phyloP scores from a whole-genome alignment of 1,140 invertebrate genomes.

The Thaumetopoea pityocampa region DNA sequence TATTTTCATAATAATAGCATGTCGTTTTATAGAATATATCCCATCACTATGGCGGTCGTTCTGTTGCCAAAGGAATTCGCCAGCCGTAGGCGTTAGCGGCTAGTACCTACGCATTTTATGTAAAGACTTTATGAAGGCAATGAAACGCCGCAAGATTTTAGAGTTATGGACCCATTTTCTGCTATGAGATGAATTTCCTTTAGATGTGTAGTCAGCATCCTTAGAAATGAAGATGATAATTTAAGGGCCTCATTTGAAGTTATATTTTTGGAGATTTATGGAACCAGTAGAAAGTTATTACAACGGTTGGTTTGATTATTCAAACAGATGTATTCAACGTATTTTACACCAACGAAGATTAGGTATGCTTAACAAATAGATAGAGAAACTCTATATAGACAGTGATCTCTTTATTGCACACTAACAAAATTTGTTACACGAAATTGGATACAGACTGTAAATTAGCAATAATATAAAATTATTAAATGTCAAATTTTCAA shows the following conservation, averaged over 20 bases:
- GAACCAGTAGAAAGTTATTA: constrained; percentile 1
- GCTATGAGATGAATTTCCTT: constrained; percentile 7
- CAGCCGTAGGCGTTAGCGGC: constrained; percentile 11
- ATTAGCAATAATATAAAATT: no score
- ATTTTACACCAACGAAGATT: no score
- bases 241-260: constrained; percentile 10
- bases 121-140: constrained; percentile 18
- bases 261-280: constrained; percentile 4
- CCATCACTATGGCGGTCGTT: no score
- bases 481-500: no score
- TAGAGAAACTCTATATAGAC: neutral
- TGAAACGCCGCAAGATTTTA: constrained; percentile 23
- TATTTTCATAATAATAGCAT: no score
- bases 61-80: neutral
- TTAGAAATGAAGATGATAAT: constrained; percentile 15
- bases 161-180: constrained; percentile 14
- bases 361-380: no score
- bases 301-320: constrained; percentile 8
- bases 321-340: no score
- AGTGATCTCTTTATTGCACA: neutral
- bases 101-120: constrained; percentile 15
- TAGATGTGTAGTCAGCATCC: constrained; percentile 12
- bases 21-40: no score
- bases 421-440: no score
- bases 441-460: no score